Percentiles rank a stretch among this genome's conserved stretches.
Evolutionary conservation across 30 jellyfish, hydroid and myxozoan genomes (phyloP).

Genomic region (Hydra vulgaris): DNA sequence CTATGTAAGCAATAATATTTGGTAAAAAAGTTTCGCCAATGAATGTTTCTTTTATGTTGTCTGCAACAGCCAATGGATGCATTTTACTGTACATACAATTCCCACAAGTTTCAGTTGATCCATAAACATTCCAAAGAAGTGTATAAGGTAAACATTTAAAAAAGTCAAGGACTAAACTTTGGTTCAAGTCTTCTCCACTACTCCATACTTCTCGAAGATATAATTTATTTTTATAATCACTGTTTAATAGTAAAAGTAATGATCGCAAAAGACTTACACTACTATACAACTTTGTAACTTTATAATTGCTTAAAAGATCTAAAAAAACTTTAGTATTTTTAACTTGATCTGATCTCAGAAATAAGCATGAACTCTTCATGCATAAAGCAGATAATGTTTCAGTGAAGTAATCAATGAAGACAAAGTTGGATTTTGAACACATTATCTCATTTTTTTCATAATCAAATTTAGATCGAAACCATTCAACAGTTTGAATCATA

Average conservation of each 20-base stretch:
- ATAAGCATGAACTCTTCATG: not conserved
- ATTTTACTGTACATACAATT: not conserved
- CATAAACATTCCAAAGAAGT: not conserved
- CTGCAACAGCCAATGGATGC: not conserved
- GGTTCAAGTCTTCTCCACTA: not conserved
- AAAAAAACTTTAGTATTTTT: not conserved
- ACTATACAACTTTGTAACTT: not conserved
- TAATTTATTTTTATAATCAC: not conserved
- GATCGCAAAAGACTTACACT: not conserved
- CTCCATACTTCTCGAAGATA: not conserved
- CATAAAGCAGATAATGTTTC: not conserved
- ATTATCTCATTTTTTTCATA: constrained; percentile 1
- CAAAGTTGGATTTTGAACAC: not conserved
- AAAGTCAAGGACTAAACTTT: not conserved
- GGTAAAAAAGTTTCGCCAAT: not conserved
- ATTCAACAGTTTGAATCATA: not conserved
- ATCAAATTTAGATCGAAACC: not conserved
- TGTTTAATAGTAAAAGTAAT: not conserved
- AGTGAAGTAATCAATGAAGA: constrained; percentile 4
- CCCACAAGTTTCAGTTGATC: not conserved
- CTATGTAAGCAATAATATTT: not conserved
- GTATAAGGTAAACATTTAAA: not conserved
- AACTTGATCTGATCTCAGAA: not conserved
- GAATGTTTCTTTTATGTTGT: not conserved
- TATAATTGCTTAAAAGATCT: not conserved